A percentile compares a stretch with the other conserved stretches of the same genome.
These are phyloP conservation scores for Pseudochaenichthys georgianus DNA, from an alignment of 2,797 vertebrate genomes.

Conservation along the genomic window DNA sequence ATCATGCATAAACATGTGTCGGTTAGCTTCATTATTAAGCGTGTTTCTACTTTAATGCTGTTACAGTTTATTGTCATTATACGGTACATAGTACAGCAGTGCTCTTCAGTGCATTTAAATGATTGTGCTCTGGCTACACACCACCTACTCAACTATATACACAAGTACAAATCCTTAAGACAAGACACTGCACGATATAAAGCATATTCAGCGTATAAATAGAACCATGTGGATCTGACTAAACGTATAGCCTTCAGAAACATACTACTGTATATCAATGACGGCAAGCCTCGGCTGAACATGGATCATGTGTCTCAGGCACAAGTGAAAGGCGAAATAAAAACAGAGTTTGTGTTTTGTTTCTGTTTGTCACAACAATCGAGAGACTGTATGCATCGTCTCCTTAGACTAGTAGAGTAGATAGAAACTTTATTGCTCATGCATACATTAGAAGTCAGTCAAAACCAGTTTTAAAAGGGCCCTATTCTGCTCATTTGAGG, in stretches of 20 bases:
- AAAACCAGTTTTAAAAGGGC: constrained; percentile 15
- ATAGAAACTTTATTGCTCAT: constrained; percentile 63
- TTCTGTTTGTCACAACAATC: constrained; percentile 30
- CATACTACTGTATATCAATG: constrained; percentile 29
- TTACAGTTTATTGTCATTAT: constrained; percentile 60
- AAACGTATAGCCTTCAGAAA: constrained; percentile 31
- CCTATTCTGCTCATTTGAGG: too few relatives aligned
- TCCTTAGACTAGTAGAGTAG: constrained; percentile 11
- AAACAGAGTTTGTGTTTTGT: constrained; percentile 40
- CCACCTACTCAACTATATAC: constrained; percentile 49
- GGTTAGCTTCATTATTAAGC: not conserved
- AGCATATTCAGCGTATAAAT: constrained; percentile 53
- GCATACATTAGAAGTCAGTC: constrained; percentile 50
- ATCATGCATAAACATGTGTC: constrained; percentile 22
- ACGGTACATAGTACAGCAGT: constrained; percentile 63
- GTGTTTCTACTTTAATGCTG: not conserved
- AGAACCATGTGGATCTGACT: constrained; percentile 28
- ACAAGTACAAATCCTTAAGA: constrained; percentile 59
- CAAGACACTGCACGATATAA: constrained; percentile 53
- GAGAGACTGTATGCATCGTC: constrained; percentile 19
- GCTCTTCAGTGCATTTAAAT: constrained; percentile 67
- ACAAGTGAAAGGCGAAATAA: constrained; percentile 66
- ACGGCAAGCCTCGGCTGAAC: constrained; percentile 52
- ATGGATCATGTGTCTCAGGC: constrained; percentile 62
- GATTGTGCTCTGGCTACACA: constrained; percentile 68